Conservation (phyloP, 2,888 invertebrate species). For the Eristalis pertinax region DNA sequence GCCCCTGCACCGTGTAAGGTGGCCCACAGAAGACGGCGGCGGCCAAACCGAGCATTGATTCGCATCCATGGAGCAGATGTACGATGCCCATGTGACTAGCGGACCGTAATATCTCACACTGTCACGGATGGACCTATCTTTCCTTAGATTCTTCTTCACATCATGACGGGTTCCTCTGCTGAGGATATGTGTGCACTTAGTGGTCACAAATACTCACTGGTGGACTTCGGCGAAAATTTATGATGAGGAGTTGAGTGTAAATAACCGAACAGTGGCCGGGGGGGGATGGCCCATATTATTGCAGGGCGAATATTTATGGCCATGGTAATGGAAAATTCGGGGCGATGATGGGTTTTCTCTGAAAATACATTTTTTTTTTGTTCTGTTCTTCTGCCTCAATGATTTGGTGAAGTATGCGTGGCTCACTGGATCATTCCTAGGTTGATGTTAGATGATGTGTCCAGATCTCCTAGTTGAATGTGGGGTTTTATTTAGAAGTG, state of each 20-base stretch:
- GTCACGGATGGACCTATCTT: slow-evolving; percentile 71
- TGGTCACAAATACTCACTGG: slow-evolving; percentile 25
- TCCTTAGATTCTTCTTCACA: slow-evolving; percentile 69
- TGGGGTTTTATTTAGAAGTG: no score
- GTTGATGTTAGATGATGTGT: no score
- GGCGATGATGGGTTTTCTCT: slow-evolving; percentile 30
- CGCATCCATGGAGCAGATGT: slow-evolving; percentile 72
- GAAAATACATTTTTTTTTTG: not conserved
- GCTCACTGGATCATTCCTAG: no score
- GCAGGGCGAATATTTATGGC: slow-evolving; percentile 41
- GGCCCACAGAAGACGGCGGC: not conserved
- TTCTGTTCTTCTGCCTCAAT: not conserved
- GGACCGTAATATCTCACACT: slow-evolving; percentile 75
- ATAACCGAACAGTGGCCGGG: slow-evolving; percentile 19
- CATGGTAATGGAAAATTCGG: slow-evolving; percentile 27
- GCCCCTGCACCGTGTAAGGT: not conserved
- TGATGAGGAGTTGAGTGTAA: slow-evolving; percentile 28
- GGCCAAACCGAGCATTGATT: slow-evolving; percentile 35
- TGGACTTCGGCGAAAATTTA: slow-evolving; percentile 16
- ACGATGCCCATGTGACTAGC: slow-evolving; percentile 74
- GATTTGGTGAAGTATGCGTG: no score
- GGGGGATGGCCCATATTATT: slow-evolving; percentile 6
- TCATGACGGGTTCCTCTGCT: slow-evolving; percentile 27
- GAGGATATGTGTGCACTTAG: slow-evolving; percentile 41
- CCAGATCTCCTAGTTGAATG: no score